These are phyloP conservation scores for Ctenodactylus gundi DNA, from an alignment of 2,113 vertebrate genomes.

Conservation along the genomic window DNA sequence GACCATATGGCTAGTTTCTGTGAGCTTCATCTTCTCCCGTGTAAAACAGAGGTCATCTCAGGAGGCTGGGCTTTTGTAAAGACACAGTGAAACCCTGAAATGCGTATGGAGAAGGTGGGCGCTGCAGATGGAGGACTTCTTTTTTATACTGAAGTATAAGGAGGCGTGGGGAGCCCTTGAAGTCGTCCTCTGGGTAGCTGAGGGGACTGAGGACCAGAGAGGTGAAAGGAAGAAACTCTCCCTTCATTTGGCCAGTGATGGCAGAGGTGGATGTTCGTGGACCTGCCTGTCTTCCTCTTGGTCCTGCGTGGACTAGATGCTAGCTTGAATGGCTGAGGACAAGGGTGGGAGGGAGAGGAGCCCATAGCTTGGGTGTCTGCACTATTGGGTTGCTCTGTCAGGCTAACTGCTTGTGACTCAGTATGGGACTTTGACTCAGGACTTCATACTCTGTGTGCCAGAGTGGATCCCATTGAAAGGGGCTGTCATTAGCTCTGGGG, in stretches of 20 bases:
- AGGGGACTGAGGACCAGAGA: neutral
- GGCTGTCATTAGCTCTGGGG: neutral
- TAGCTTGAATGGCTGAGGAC: neutral
- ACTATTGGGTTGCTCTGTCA: rapidly evolving
- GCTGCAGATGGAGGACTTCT: too few species aligned
- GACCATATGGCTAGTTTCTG: neutral
- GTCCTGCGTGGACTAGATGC: neutral
- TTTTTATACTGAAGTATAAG: neutral
- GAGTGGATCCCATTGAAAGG: neutral
- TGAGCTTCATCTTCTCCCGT: neutral
- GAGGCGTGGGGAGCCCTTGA: neutral
- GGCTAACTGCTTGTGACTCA: neutral
- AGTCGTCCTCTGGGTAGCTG: neutral
- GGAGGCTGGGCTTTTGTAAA: neutral
- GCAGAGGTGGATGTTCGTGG: neutral
- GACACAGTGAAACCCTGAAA: neutral
- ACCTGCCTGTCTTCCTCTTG: neutral
- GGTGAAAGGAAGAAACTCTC: neutral
- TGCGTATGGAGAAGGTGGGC: neutral
- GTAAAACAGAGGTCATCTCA: neutral
- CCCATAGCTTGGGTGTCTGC: neutral
- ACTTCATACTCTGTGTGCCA: neutral
- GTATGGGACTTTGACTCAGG: neutral
- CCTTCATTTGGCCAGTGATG: neutral
- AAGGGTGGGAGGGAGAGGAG: neutral